Base-by-base conservation (phyloP, 2,113 vertebrate species). In the Cardinalis cardinalis region DNA sequence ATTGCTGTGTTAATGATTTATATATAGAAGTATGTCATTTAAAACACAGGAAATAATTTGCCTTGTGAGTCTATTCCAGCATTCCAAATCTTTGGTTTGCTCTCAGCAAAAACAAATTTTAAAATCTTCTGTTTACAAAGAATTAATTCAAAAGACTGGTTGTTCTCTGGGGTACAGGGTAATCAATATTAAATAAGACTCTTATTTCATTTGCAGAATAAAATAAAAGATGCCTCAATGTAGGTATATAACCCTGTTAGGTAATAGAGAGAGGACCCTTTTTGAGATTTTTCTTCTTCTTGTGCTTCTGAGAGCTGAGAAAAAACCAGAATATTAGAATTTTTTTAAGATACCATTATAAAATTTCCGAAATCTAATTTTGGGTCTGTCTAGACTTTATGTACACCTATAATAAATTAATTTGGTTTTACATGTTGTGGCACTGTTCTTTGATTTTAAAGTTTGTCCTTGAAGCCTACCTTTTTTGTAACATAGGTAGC, bases 401-500 rank as follows among this genome's bases (percentile, higher is more conserved):
- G 34, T 19, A 20, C n/a, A 32, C 6, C 15, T 75, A 11, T 55
- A 38, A 34, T 29, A 55, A 65, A 44, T 36, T 0, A 58, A 25
- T 61, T n/a, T 52, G 17, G 8, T 64, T 89, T 78, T 69, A 40
- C 14, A 23, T 41, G 28, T 46, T 68, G 13, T 31, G n/a, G 14
- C 14, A 18, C 12, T 29, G 2, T 44, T 28, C 69, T 89, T 61
- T 7, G 48, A 29, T 65, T 52, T 17, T 13, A 17, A 40, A 75
- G 15, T 44, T 14, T 17, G 9, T 48, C 10, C 28, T 56, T 43
- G 32, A 71, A 82, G 20, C 19, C 14, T 36, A 5, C 11, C 4
- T 40, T 26, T 63, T 64, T 34, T 44, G 43, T 59, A 20, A 10
- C 3, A 6, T 1, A 4, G 0, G 2, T 32, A 31, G 11, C 6